Percentiles rank a stretch among this genome's conserved stretches.
Conservation (phyloP, 2,113 vertebrate genomes). For the Pterocles gutturalis region DNA sequence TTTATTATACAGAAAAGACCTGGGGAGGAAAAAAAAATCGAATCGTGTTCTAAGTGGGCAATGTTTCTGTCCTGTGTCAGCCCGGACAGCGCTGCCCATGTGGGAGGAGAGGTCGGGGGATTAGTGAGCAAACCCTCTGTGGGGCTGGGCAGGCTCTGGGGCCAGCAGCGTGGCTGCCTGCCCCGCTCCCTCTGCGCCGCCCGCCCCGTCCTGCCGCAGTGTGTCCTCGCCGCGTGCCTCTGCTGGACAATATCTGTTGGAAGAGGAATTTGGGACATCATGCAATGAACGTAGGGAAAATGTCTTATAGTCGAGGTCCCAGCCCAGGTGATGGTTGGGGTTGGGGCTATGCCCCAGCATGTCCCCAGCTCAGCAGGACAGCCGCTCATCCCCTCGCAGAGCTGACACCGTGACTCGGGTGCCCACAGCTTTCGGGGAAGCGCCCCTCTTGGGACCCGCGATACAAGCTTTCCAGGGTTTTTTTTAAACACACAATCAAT, state of each 20-base stretch:
- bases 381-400: background rate
- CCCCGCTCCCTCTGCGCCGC: accelerated
- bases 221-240: background rate
- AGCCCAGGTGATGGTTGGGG: background rate
- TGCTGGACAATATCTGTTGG: background rate
- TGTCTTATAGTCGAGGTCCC: background rate
- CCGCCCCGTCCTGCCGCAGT: accelerated
- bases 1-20: background rate
- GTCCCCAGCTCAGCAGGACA: too few relatives aligned
- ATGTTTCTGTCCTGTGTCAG: background rate
- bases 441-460: accelerated
- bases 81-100: background rate
- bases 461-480: background rate
- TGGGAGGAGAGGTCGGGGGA: background rate
- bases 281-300: accelerated
- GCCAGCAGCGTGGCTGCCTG: background rate
- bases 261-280: background rate
- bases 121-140: background rate
- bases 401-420: accelerated
- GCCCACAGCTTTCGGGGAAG: background rate
- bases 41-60: background rate
- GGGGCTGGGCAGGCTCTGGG: background rate
- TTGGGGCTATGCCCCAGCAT: background rate
- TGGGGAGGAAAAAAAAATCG: background rate
- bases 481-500: background rate